A percentile compares a stretch with the other conserved stretches of the same genome.
Evolutionary conservation across 2,888 invertebrate genomes (phyloP).

Genomic region (Embidobia sp.): DNA sequence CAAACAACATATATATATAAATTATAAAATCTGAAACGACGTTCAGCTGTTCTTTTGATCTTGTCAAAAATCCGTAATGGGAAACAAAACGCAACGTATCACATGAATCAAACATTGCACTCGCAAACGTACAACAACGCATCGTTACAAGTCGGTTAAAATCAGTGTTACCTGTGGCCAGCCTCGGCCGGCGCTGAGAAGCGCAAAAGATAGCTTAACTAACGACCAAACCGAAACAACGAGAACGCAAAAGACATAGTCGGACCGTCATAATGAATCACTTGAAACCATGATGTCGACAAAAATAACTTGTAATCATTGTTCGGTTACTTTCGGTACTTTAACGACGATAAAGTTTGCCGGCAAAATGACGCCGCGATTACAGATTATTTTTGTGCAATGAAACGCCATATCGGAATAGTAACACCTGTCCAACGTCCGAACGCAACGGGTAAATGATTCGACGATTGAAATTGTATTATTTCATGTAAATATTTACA

Average conservation of each 20-base stretch:
- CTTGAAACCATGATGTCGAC: slow-evolving; percentile 3
- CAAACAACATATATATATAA: slow-evolving; percentile 64
- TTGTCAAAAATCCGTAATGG: slow-evolving; percentile 29
- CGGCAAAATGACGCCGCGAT: slow-evolving; percentile 30
- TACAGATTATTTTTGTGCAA: slow-evolving; percentile 56
- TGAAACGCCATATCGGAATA: slow-evolving; percentile 32
- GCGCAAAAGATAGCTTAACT: slow-evolving; percentile 2
- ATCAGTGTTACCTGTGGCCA: no score
- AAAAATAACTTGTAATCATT: slow-evolving; percentile 57
- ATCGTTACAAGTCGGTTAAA: background rate
- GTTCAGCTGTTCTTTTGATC: slow-evolving; percentile 54
- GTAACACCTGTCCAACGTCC: slow-evolving; percentile 35
- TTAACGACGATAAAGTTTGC: slow-evolving; percentile 31
- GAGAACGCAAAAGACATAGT: slow-evolving; percentile 3
- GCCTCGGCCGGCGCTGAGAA: background rate
- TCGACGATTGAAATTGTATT: slow-evolving; percentile 49
- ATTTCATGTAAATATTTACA: slow-evolving; percentile 64
- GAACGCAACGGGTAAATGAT: slow-evolving; percentile 54
- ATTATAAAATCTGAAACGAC: slow-evolving; percentile 58
- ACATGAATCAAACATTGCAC: slow-evolving; percentile 56
- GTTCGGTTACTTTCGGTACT: slow-evolving; percentile 41
- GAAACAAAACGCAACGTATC: slow-evolving; percentile 46
- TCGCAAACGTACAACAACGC: slow-evolving; percentile 39
- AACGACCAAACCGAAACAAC: slow-evolving; percentile 1
- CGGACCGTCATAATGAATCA: slow-evolving; percentile 30